These are phyloP conservation scores for Torymus texanus DNA, from an alignment of 2,888 invertebrate genomes.

Conservation along the genomic window DNA sequence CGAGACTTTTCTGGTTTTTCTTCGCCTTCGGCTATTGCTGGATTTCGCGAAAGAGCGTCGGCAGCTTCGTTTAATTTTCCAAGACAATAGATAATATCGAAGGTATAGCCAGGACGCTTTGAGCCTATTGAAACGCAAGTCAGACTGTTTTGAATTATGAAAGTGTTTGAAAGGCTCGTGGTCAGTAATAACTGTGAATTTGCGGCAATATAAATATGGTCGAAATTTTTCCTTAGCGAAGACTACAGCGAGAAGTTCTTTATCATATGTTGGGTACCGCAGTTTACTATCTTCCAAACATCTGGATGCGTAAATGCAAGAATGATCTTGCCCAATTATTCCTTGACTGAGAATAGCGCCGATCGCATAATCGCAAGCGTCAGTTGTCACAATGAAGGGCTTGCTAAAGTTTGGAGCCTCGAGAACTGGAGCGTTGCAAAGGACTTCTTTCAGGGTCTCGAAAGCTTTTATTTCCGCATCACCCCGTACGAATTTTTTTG, in stretches of 20 bases:
- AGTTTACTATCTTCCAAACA: not conserved
- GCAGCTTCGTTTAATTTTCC: not conserved
- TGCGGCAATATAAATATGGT: not conserved
- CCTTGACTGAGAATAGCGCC: not conserved
- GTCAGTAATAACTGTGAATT: no score
- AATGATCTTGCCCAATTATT: not conserved
- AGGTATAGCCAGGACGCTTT: not conserved
- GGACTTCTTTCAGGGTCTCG: not conserved
- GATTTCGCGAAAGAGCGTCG: not conserved
- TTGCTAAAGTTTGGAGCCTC: not conserved
- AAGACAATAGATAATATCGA: not conserved
- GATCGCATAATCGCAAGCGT: not conserved
- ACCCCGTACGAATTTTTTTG: not conserved
- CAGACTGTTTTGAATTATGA: not conserved
- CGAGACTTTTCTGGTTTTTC: not conserved
- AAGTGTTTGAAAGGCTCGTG: not conserved
- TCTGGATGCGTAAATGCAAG: not conserved
- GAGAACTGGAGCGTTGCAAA: not conserved
- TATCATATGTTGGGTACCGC: not conserved
- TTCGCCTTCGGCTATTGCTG: not conserved
- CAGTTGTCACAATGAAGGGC: not conserved
- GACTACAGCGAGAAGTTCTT: not conserved
- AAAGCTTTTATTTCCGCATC: not conserved
- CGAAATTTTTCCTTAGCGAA: no score
- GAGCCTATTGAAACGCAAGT: not conserved